phyloP scores from a whole-genome alignment of 2,113 vertebrate genomes.

The Sebastes fasciatus region DNA sequence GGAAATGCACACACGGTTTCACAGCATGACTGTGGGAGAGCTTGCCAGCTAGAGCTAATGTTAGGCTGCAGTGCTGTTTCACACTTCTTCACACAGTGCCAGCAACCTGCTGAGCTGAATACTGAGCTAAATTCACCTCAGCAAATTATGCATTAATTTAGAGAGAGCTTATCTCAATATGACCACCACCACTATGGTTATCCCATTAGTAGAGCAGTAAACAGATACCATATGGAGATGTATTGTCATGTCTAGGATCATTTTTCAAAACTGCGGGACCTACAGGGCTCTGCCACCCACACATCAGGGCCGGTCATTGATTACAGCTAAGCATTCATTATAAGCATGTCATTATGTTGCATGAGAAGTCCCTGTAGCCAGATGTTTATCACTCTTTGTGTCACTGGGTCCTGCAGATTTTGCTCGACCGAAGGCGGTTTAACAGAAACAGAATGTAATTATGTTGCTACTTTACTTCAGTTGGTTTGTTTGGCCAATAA shows the following conservation, averaged over 20 bases:
- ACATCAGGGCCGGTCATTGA: conserved; percentile 52
- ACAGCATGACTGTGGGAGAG: conserved; percentile 48
- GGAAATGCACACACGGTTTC: conserved; percentile 12
- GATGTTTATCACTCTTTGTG: conserved; percentile 59
- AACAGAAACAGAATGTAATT: conserved; percentile 16
- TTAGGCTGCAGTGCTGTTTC: conserved; percentile 47
- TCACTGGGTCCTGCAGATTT: conserved; percentile 9
- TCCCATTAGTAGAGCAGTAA: conserved; percentile 46
- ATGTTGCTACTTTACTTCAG: not conserved
- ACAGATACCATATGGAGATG: conserved; percentile 57
- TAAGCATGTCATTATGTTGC: conserved; percentile 44
- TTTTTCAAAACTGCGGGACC: conserved; percentile 48
- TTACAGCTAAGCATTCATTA: conserved; percentile 63
- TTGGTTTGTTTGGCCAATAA: not conserved
- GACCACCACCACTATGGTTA: conserved; percentile 18
- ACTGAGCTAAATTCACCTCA: conserved; percentile 49
- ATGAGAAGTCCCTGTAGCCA: conserved; percentile 37
- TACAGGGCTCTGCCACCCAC: conserved; percentile 43
- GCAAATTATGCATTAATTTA: conserved; percentile 60
- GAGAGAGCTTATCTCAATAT: conserved; percentile 39
- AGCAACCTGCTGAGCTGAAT: conserved; percentile 59
- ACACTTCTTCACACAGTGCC: conserved; percentile 41
- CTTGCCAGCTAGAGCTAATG: conserved; percentile 57
- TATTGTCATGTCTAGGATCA: conserved; percentile 36
- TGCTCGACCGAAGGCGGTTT: not conserved